phyloP scores from a whole-genome alignment of 2,113 vertebrate species.

The Empidonax alnorum region DNA sequence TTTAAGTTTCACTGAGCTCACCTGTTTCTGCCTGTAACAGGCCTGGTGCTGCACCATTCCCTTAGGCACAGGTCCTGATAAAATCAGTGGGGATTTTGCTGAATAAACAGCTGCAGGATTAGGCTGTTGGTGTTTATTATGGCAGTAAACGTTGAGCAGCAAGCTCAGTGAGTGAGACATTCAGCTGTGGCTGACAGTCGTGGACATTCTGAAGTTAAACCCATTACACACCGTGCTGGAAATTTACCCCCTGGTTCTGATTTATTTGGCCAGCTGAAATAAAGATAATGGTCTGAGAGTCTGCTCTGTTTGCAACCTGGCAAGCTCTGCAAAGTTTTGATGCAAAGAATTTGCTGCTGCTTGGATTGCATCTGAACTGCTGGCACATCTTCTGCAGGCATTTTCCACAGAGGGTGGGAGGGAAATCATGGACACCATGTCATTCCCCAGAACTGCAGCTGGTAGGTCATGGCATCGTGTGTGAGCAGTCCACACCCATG shows the following conservation, averaged over 20 bases:
- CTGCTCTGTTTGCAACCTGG: constrained; percentile 24
- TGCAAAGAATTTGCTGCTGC: background rate
- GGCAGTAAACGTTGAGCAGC: background rate
- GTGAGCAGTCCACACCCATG: background rate
- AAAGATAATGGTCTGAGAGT: background rate
- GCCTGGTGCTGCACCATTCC: background rate
- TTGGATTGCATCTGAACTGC: background rate
- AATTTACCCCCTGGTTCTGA: constrained; percentile 7
- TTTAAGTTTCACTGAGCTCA: background rate
- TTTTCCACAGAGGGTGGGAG: background rate
- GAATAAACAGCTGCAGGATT: background rate
- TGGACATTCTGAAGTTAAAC: background rate
- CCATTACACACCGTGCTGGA: background rate
- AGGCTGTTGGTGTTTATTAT: background rate
- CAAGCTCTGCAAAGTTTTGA: background rate
- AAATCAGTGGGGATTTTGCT: background rate
- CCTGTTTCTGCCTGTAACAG: background rate
- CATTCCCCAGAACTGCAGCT: background rate
- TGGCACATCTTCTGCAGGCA: background rate
- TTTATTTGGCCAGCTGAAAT: constrained; percentile 52
- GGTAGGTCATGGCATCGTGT: background rate
- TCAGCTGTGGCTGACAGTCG: background rate
- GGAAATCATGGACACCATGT: background rate
- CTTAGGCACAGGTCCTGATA: background rate
- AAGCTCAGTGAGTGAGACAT: background rate